Evolutionary conservation across 1,140 invertebrate genomes (phyloP).

Genomic region (Microplitis demolitor): DNA sequence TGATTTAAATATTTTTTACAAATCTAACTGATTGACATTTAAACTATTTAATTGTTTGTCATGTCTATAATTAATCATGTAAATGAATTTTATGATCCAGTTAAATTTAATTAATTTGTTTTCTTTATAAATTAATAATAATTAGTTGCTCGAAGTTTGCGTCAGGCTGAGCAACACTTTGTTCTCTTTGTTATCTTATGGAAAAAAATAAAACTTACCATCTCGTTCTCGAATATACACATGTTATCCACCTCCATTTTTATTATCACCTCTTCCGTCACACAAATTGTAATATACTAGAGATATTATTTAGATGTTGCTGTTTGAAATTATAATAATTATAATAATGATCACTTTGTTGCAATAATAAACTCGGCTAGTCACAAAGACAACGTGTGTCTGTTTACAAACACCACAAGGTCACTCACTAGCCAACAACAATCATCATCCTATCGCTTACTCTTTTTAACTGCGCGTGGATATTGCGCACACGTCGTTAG

Average conservation of each 20-base stretch:
- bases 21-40: no score
- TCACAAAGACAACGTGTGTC: conserved; percentile 54
- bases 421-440: conserved; percentile 37
- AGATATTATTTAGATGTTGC: not conserved
- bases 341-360: conserved; percentile 10
- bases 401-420: conserved; percentile 62
- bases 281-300: not conserved
- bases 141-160: conserved; percentile 21
- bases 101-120: no score
- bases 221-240: conserved; percentile 54
- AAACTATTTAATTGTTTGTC: no score
- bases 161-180: conserved; percentile 39
- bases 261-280: no score
- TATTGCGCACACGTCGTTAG: not conserved
- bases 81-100: no score
- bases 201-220: conserved; percentile 45
- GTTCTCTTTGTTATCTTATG: conserved; percentile 16
- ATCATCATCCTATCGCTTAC: no score
- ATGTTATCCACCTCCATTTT: conserved; percentile 52
- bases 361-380: not conserved
- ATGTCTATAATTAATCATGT: no score
- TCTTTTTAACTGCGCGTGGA: no score
- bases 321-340: not conserved
- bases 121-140: not conserved
- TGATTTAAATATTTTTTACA: no score